These are phyloP conservation scores for Standfussiana lucernea DNA, from an alignment of 2,888 invertebrate species.

Conservation along the genomic window DNA sequence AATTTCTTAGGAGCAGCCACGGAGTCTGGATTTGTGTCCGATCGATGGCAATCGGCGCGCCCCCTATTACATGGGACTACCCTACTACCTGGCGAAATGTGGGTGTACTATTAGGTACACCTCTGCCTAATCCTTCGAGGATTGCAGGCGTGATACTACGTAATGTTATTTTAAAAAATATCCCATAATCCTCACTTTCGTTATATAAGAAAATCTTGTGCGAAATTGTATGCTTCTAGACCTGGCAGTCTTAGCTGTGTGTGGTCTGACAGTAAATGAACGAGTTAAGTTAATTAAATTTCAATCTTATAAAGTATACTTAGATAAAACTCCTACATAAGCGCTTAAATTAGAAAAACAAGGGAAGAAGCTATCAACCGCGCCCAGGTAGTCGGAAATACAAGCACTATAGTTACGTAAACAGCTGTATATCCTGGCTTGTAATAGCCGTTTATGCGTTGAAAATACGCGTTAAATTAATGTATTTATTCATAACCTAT, in stretches of 20 bases:
- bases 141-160: too few species aligned
- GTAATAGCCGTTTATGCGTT: constrained; percentile 1
- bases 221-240: too few species aligned
- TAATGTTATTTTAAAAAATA: background rate
- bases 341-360: background rate
- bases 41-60: background rate
- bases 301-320: background rate
- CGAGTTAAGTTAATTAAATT: background rate
- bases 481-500: constrained; percentile 1
- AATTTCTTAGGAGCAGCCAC: background rate
- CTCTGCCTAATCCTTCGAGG: background rate
- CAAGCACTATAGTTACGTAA: constrained; percentile 26
- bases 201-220: background rate
- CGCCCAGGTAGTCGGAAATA: constrained; percentile 23
- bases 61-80: background rate
- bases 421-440: constrained; percentile 37
- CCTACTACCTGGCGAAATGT: background rate
- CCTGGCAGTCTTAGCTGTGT: too few species aligned
- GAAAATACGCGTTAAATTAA: background rate
- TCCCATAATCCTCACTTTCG: too few species aligned
- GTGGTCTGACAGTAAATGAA: background rate
- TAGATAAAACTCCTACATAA: background rate
- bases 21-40: background rate
- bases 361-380: constrained; percentile 11
- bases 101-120: background rate